phyloP scores from a whole-genome alignment of 2,113 vertebrate genomes.

The Megaceryle maxima region DNA sequence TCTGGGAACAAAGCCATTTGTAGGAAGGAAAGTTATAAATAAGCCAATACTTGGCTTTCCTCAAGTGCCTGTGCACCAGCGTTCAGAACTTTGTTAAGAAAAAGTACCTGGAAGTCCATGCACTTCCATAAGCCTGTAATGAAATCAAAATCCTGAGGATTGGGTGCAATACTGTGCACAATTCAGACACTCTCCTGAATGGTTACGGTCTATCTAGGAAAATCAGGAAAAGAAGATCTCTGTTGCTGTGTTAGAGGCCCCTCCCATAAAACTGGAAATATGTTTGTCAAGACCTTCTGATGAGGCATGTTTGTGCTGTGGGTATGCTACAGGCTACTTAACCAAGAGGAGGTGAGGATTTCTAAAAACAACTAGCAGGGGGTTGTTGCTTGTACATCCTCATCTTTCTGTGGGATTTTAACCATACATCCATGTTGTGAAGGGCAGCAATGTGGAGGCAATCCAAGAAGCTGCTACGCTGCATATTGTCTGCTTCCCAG shows the following conservation, averaged over 20 bases:
- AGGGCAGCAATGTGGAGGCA: neutral
- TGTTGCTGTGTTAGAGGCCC: neutral
- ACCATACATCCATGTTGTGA: neutral
- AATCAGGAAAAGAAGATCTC: neutral
- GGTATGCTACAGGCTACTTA: neutral
- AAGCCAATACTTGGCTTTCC: neutral
- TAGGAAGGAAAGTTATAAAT: neutral
- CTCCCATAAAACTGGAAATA: neutral
- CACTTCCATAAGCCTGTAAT: neutral
- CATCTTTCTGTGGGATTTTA: neutral
- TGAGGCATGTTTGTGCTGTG: neutral
- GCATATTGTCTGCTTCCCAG: neutral
- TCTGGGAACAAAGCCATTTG: neutral
- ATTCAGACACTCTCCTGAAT: neutral
- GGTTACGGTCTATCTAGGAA: neutral
- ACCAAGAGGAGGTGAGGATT: neutral
- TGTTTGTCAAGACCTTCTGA: neutral
- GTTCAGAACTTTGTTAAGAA: neutral
- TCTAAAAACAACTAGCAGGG: neutral
- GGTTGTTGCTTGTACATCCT: neutral
- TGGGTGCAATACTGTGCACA: neutral
- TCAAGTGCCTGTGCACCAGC: neutral
- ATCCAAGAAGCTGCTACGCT: neutral
- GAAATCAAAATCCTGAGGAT: neutral
- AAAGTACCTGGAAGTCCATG: neutral